Evolutionary conservation across 2,797 vertebrate species (phyloP).

Genomic region (Eulemur coronatus): DNA sequence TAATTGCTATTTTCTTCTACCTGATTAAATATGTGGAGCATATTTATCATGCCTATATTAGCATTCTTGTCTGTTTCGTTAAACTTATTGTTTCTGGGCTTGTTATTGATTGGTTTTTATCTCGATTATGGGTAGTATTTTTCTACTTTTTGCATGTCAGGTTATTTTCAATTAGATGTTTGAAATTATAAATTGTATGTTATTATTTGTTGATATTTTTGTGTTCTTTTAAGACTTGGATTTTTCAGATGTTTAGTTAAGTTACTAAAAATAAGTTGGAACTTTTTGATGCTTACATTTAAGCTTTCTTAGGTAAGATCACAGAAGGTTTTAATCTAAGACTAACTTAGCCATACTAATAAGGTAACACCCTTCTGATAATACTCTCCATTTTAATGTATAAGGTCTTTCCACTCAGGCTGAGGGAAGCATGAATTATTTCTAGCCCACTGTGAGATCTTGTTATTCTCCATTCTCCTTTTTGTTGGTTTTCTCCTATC

Average conservation of each 20-base stretch:
- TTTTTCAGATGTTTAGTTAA: background rate
- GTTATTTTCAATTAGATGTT: background rate
- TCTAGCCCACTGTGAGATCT: background rate
- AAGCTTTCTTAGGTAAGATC: background rate
- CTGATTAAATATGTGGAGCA: background rate
- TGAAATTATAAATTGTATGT: background rate
- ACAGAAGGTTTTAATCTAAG: background rate
- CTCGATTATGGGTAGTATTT: background rate
- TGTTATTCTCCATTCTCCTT: background rate
- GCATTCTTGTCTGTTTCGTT: background rate
- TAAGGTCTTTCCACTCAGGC: background rate
- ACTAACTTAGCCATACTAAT: background rate
- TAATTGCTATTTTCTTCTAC: background rate
- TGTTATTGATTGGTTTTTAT: slow-evolving; percentile 14
- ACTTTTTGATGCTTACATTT: background rate
- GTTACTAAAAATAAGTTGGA: background rate
- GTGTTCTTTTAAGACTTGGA: background rate
- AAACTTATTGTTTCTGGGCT: background rate
- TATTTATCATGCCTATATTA: background rate
- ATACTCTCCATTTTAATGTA: background rate
- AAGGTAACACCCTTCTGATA: background rate
- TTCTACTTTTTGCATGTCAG: background rate
- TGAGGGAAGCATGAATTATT: background rate
- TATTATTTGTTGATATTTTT: background rate
- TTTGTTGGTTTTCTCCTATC: background rate